A percentile compares a stretch with the other conserved stretches of the same genome.
Evolutionary conservation across 2,797 vertebrate species (phyloP).

Genomic region (Sternarchorhynchus goeldii): DNA sequence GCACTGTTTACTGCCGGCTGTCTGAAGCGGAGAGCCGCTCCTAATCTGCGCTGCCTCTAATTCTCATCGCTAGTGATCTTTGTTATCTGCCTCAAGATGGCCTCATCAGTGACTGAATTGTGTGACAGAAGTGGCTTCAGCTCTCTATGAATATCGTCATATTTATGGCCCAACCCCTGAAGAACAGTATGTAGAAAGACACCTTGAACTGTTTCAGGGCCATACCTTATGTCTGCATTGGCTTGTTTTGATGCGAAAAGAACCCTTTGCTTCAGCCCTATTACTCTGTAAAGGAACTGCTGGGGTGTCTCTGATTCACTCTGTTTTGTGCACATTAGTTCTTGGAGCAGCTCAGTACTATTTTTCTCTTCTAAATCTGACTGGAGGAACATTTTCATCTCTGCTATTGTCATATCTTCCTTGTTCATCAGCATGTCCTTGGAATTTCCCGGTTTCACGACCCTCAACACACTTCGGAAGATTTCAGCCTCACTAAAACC

Average conservation of each 20-base stretch:
- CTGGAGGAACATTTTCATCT: neutral
- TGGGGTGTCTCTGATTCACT: neutral
- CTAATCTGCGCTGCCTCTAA: neutral
- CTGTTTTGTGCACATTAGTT: neutral
- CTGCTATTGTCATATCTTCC: conserved; percentile 4
- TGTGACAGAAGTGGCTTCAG: neutral
- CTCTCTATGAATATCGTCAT: neutral
- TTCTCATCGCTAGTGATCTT: neutral
- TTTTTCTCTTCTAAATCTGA: neutral
- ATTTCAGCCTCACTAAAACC: conserved; percentile 10
- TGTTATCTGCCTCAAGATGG: neutral
- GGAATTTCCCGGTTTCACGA: conserved; percentile 17
- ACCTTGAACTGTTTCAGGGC: neutral
- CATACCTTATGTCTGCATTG: neutral
- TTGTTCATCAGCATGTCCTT: conserved; percentile 25
- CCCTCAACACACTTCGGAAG: conserved; percentile 9
- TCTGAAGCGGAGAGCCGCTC: neutral
- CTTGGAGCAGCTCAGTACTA: neutral
- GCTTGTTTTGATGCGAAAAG: neutral
- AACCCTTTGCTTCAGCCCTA: neutral
- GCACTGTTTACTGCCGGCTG: neutral
- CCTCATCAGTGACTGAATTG: neutral
- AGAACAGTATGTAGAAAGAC: neutral
- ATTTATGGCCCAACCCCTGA: neutral
- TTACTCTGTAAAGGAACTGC: neutral